Evolutionary conservation across 2,113 vertebrate genomes (phyloP).

Genomic region (Boleophthalmus pectinirostris): DNA sequence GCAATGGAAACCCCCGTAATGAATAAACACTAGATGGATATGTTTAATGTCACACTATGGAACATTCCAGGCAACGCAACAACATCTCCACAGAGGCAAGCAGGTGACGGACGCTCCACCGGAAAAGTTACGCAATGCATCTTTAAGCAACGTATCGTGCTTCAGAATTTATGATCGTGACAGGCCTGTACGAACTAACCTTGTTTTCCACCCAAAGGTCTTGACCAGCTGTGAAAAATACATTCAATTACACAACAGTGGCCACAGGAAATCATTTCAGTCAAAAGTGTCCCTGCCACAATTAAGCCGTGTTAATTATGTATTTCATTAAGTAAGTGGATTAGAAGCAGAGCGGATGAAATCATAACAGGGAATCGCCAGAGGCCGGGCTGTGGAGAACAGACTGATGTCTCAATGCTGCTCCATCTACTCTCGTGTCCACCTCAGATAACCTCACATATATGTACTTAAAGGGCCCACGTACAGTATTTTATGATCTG

Average conservation of each 20-base stretch:
- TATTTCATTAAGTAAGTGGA: slow-evolving; percentile 99
- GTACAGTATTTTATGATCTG: too few species aligned
- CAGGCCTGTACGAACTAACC: slow-evolving; percentile 79
- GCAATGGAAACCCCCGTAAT: too few species aligned
- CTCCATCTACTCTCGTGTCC: slow-evolving; percentile 51
- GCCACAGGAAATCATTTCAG: slow-evolving; percentile 97
- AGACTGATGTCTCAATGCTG: slow-evolving; percentile 57
- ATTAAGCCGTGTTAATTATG: slow-evolving; percentile 99
- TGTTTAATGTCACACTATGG: too few species aligned
- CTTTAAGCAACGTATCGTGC: too few species aligned
- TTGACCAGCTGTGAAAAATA: slow-evolving; percentile 88
- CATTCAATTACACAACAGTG: slow-evolving; percentile 93
- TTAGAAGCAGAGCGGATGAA: slow-evolving; percentile 93
- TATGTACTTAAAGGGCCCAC: too few species aligned
- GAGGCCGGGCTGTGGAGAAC: slow-evolving; percentile 64
- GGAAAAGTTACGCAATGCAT: too few species aligned
- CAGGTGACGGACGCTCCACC: too few species aligned
- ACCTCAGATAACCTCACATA: too few species aligned
- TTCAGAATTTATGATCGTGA: too few species aligned
- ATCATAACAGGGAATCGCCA: slow-evolving; percentile 78
- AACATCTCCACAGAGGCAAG: too few species aligned
- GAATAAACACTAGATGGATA: too few species aligned
- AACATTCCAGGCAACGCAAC: too few species aligned
- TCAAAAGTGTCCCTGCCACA: slow-evolving; percentile 95
- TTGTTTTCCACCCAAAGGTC: slow-evolving; percentile 84